Conservation (phyloP, 2,888 invertebrate species). For the Mythimna impura region DNA sequence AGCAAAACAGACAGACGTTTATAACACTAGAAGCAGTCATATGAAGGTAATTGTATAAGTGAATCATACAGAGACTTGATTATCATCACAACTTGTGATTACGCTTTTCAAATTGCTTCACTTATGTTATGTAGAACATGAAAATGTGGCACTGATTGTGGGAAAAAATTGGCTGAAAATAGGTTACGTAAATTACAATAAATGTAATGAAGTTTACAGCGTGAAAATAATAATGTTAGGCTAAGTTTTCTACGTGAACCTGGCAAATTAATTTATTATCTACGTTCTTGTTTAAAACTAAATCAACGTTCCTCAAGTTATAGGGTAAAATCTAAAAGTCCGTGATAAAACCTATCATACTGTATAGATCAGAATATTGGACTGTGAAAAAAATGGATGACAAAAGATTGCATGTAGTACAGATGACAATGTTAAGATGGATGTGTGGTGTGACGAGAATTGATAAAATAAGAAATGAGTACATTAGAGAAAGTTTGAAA, state of each 20-base stretch:
- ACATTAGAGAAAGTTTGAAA: too few relatives aligned
- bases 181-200: not conserved
- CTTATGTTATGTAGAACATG: not conserved
- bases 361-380: too few relatives aligned
- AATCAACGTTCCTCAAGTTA: too few relatives aligned
- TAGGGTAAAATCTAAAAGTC: too few relatives aligned
- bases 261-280: not conserved
- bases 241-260: not conserved
- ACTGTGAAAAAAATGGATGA: too few relatives aligned
- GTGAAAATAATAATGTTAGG: not conserved
- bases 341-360: too few relatives aligned
- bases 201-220: not conserved
- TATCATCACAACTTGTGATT: slow-evolving; percentile 10
- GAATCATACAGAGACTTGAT: slow-evolving; percentile 29
- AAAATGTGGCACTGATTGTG: not conserved
- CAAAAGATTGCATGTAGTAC: too few relatives aligned
- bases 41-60: slow-evolving; percentile 33
- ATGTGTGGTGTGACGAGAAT: too few relatives aligned
- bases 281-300: not conserved
- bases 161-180: not conserved
- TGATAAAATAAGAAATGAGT: too few relatives aligned
- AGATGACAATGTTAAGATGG: too few relatives aligned
- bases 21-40: not conserved
- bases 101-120: slow-evolving; percentile 31
- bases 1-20: not conserved